Evolutionary conservation across 2,888 invertebrate genomes (phyloP), one percentile per base, ranked within the genome.

Genomic region (Platycheirus albimanus): DNA sequence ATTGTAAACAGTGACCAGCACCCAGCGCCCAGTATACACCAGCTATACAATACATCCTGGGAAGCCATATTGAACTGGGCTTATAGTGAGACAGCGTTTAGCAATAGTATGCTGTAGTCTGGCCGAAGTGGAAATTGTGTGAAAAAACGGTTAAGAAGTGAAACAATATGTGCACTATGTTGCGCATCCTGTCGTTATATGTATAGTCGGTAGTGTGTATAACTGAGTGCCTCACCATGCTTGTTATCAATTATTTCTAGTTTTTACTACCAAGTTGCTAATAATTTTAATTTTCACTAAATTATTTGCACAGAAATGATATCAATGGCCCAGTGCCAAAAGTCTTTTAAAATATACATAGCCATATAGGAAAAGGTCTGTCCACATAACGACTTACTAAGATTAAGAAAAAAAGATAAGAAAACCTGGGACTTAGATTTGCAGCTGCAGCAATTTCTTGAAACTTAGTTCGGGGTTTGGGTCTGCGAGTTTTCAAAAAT

Each of bases 161-260:
- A 78, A 77, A 71, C 71, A 66, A 66, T 72, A 43, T 43, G 43
- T 28, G 33, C 13, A 11, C 5, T 56, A n/a, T n/a, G 17, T 1
- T 63, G 71, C 15, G 49, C 58, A 15, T 19, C 8, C 19, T 51
- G 15, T 38, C n/a, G 10, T 19, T n/a, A n/a, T n/a, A n/a, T n/a
- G n/a, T n/a, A n/a, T n/a, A n/a, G n/a, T 0, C 10, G 41, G 49
- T 13, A 10, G 24, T 8, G 24, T n/a, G 30, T 3, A 36, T 11
- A n/a, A n/a, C 15, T 10, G 19, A 3, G 49, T 43, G 36, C 51
- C 51, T 49, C 36, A 38, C 75, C 70, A 54, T 45, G 28, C 71
- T 76, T 76, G 78, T 85, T 85, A 85, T 85, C 85, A 85, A 77
- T 80, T 77, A 84, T 84, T 85, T 80, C 85, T 72, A 79, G 85